phyloP scores from a whole-genome alignment of 1,140 invertebrate genomes.

The Solenopsis invicta region DNA sequence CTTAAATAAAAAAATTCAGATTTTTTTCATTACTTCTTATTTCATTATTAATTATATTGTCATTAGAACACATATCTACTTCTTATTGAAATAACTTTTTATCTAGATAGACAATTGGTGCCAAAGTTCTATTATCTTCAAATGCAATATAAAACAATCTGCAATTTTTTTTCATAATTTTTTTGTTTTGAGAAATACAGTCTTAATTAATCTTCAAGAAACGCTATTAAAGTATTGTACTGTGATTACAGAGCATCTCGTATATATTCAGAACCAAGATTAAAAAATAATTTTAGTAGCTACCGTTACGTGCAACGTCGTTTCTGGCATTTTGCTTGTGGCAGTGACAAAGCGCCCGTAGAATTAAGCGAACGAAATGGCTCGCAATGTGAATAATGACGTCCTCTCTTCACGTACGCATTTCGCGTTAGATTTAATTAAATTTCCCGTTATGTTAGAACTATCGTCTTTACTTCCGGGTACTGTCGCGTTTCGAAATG shows the following conservation, averaged over 20 bases:
- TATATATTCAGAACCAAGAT: neutral
- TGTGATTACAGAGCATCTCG: neutral
- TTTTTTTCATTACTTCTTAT: too few species aligned
- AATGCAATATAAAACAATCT: too few species aligned
- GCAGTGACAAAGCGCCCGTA: constrained; percentile 47
- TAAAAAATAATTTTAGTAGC: constrained; percentile 53
- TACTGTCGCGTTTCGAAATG: constrained; percentile 12
- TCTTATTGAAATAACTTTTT: too few species aligned
- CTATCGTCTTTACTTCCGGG: constrained; percentile 43
- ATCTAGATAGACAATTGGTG: too few species aligned
- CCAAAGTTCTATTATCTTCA: too few species aligned
- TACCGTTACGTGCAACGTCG: neutral
- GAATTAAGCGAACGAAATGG: constrained; percentile 47
- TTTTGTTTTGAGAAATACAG: too few species aligned
- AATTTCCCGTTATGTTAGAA: constrained; percentile 49
- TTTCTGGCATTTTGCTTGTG: constrained; percentile 29
- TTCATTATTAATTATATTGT: too few species aligned
- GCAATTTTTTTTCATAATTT: too few species aligned
- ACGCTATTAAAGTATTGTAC: neutral
- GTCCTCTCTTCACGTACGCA: constrained; percentile 32
- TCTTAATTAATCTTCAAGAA: neutral
- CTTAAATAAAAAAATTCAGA: too few species aligned
- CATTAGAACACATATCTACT: too few species aligned
- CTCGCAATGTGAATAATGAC: constrained; percentile 61
- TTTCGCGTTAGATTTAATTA: constrained; percentile 62